These are phyloP conservation scores for Anguilla anguilla DNA, from an alignment of 2,797 vertebrate species.

Conservation along the genomic window DNA sequence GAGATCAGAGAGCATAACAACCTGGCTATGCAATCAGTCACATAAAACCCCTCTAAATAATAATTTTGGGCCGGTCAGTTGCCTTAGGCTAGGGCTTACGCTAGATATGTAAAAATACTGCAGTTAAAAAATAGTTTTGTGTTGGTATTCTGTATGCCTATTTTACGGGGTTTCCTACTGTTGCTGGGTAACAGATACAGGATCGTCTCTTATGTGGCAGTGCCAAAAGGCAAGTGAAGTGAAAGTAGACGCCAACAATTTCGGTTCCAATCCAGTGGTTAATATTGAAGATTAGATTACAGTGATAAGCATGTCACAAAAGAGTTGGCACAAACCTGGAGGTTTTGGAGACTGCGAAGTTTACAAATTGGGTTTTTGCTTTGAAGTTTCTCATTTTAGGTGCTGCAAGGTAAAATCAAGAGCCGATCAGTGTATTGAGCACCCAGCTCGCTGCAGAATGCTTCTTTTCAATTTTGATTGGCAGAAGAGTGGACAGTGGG, in stretches of 20 bases:
- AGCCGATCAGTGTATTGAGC: too few relatives aligned
- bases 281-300: too few relatives aligned
- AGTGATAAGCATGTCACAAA: too few relatives aligned
- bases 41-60: neutral
- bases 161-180: neutral
- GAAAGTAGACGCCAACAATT: neutral
- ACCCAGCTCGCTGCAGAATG: too few relatives aligned
- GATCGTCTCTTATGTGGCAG: neutral
- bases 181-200: neutral
- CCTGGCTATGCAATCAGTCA: neutral
- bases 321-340: too few relatives aligned
- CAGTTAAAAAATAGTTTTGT: neutral
- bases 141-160: neutral
- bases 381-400: too few relatives aligned
- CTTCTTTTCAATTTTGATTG: too few relatives aligned
- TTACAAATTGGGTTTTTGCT: too few relatives aligned
- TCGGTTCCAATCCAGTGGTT: neutral
- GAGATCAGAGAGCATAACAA: neutral
- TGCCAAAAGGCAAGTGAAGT: neutral
- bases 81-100: neutral
- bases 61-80: neutral
- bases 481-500: too few relatives aligned
- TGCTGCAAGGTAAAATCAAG: too few relatives aligned
- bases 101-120: neutral
- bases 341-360: too few relatives aligned